These are phyloP conservation scores for Chloebia gouldiae DNA, from an alignment of 2,113 vertebrate species.

Conservation along the genomic window DNA sequence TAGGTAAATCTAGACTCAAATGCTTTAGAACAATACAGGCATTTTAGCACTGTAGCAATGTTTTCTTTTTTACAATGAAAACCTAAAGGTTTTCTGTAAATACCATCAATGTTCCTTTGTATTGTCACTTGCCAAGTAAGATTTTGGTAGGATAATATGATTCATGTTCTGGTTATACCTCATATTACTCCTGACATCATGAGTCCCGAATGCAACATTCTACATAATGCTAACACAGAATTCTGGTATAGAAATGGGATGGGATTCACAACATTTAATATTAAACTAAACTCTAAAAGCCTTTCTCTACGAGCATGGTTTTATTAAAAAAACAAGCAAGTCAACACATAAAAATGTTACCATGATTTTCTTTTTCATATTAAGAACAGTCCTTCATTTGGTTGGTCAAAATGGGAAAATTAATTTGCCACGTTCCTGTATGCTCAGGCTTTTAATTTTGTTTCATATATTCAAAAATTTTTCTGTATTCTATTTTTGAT, in stretches of 20 bases:
- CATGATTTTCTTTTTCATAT: not conserved
- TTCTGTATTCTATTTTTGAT: not conserved
- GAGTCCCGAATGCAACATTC: not conserved
- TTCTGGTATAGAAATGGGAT: not conserved
- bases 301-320: not conserved
- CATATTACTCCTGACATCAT: accelerated
- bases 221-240: not conserved
- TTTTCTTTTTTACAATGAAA: not conserved
- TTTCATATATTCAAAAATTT: not conserved
- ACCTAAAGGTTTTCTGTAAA: not conserved
- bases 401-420: not conserved
- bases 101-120: not conserved
- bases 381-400: not conserved
- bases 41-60: not conserved
- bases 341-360: not conserved
- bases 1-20: not conserved
- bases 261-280: not conserved
- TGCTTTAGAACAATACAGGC: not conserved
- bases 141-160: not conserved
- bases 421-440: not conserved
- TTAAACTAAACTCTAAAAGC: not conserved
- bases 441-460: not conserved
- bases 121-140: not conserved
- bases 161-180: not conserved
- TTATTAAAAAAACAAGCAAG: not conserved